Evolutionary conservation across 2,797 vertebrate species (phyloP).

Genomic region (Australoheros facetus): DNA sequence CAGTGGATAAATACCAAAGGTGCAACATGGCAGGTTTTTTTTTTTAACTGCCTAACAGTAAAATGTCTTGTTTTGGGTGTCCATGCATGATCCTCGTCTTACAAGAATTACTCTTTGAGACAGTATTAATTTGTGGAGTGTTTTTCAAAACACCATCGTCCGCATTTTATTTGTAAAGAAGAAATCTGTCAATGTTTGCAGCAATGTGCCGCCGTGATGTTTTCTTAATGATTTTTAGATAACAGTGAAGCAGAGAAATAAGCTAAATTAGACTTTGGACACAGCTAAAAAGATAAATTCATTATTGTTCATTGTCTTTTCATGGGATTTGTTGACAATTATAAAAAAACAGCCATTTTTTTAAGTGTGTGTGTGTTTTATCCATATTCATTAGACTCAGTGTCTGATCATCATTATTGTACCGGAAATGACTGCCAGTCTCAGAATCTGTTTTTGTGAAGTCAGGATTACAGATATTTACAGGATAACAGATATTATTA

Average conservation of each 20-base stretch:
- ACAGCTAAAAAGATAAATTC: not conserved
- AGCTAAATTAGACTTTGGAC: not conserved
- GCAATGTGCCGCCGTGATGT: too few species aligned
- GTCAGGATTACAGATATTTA: not conserved
- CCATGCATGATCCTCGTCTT: not conserved
- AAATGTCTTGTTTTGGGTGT: not conserved
- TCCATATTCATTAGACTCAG: not conserved
- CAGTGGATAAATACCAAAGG: not conserved
- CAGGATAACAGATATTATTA: constrained; percentile 2
- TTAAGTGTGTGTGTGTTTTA: not conserved
- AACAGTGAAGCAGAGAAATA: not conserved
- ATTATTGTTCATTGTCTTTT: not conserved
- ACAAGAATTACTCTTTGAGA: not conserved
- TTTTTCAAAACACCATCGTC: not conserved
- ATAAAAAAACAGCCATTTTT: not conserved
- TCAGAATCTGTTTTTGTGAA: not conserved
- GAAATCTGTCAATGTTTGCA: not conserved
- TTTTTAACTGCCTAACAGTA: not conserved
- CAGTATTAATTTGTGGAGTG: not conserved
- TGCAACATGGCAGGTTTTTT: not conserved
- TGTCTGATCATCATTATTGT: not conserved
- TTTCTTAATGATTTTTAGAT: not conserved
- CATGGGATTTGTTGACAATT: not conserved
- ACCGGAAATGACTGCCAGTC: constrained; percentile 2
- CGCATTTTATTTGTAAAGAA: not conserved